phyloP scores from a whole-genome alignment of 2,113 vertebrate genomes.

The Zapus hudsonius region DNA sequence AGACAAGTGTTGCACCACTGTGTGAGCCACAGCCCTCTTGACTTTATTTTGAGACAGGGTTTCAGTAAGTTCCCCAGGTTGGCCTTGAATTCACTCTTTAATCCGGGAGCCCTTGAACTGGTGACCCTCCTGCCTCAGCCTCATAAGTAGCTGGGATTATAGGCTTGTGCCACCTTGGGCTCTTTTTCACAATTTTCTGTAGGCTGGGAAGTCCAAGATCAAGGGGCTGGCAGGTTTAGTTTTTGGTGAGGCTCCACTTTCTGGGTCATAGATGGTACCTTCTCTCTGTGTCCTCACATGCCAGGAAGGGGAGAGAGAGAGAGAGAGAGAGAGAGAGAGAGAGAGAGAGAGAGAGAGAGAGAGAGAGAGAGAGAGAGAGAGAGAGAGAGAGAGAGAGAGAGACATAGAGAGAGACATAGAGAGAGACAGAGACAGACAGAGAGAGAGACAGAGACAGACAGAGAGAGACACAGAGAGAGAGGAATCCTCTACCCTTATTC shows the following conservation, averaged over 20 bases:
- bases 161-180: neutral
- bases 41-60: neutral
- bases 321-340: no score
- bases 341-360: no score
- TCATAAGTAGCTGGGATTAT: neutral
- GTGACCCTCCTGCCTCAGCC: neutral
- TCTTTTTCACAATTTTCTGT: neutral
- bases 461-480: no score
- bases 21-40: neutral
- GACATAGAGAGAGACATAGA: no score
- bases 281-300: neutral
- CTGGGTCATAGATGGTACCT: neutral
- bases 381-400: no score
- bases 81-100: neutral
- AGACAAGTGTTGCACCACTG: neutral
- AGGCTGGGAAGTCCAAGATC: neutral
- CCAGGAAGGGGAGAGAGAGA: neutral
- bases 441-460: no score
- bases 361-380: no score
- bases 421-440: no score
- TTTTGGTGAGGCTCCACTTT: neutral
- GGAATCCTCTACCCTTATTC: no score
- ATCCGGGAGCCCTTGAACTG: neutral
- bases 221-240: neutral
- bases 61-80: neutral